These are phyloP conservation scores for Parazoanthus darwini DNA, from an alignment of 92 coral and sea anemone genomes.

Conservation along the genomic window DNA sequence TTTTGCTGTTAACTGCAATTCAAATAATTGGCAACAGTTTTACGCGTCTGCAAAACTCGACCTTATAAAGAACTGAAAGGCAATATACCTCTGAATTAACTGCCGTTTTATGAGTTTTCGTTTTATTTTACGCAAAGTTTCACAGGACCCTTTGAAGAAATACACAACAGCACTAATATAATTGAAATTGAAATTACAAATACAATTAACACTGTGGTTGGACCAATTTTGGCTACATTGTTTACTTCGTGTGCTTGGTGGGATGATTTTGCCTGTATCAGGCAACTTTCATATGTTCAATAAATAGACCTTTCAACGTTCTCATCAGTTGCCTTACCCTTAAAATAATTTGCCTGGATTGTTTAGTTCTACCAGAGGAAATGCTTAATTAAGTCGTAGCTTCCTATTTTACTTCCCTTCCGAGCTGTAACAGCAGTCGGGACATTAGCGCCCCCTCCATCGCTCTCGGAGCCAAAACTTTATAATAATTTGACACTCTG, in stretches of 20 bases:
- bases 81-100: constrained; percentile 25
- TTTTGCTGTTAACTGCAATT: not conserved
- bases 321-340: constrained; percentile 9
- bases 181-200: constrained; percentile 20
- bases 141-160: constrained; percentile 20
- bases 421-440: not conserved
- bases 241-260: not conserved
- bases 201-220: constrained; percentile 5
- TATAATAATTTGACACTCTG: constrained; percentile 38
- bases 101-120: constrained; percentile 18
- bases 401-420: not conserved
- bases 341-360: constrained; percentile 16
- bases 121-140: constrained; percentile 30
- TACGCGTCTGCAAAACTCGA: not conserved
- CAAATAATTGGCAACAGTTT: not conserved
- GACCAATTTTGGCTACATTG: not conserved
- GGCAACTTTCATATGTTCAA: constrained; percentile 38
- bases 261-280: constrained; percentile 24
- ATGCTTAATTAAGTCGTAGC: constrained; percentile 8
- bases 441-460: constrained; percentile 32
- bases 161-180: constrained; percentile 1
- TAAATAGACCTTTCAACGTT: constrained; percentile 25
- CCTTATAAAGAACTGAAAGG: not conserved
- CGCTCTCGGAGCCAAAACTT: constrained; percentile 15
- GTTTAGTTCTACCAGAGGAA: constrained; percentile 13